phyloP scores from a whole-genome alignment of 2,113 vertebrate genomes.

The Neotragus moschatus region DNA sequence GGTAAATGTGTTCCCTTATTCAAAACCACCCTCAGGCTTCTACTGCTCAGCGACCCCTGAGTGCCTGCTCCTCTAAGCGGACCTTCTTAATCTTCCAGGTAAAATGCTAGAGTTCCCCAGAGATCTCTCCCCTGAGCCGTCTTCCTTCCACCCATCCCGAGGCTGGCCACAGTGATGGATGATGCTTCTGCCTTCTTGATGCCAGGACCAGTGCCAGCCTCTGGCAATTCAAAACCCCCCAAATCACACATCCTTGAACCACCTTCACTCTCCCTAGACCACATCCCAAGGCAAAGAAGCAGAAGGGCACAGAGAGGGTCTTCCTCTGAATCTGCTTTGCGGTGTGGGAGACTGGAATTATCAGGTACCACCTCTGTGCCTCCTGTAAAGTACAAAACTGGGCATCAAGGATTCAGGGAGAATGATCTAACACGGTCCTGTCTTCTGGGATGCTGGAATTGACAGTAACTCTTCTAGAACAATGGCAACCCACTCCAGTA shows the following conservation, averaged over 20 bases:
- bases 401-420: neutral
- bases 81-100: neutral
- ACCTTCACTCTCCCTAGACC: neutral
- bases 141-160: neutral
- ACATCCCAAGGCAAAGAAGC: neutral
- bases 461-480: neutral
- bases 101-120: neutral
- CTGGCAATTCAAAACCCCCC: accelerated
- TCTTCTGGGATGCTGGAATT: neutral
- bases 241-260: neutral
- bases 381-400: neutral
- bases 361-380: neutral
- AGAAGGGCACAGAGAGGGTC: too few species aligned
- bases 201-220: neutral
- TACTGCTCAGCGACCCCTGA: neutral
- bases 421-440: accelerated
- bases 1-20: neutral
- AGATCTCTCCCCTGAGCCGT: neutral
- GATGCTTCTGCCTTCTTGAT: neutral
- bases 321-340: neutral
- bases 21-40: neutral
- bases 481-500: neutral
- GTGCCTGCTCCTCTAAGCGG: neutral
- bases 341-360: neutral
- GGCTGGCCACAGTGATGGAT: accelerated